phyloP scores from a whole-genome alignment of 2,113 vertebrate species.

The Scopus umbretta region DNA sequence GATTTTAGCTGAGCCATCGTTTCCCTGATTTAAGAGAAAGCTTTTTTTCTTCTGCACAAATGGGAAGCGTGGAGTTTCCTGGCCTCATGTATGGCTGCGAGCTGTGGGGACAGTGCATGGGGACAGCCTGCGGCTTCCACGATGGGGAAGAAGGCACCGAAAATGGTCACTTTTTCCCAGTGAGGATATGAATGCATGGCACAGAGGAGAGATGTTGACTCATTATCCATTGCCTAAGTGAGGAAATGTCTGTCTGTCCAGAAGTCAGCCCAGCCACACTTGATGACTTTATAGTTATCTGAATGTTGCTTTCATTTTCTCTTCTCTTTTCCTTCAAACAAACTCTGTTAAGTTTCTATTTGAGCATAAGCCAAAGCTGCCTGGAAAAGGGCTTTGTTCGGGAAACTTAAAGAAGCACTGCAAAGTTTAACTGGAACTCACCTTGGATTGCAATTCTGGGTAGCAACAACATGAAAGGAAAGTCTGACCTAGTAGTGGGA shows the following conservation, averaged over 20 bases:
- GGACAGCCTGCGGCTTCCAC: neutral
- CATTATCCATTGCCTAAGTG: neutral
- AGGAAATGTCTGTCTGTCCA: neutral
- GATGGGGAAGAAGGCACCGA: neutral
- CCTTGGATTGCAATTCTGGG: neutral
- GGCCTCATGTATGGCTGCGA: fast-evolving
- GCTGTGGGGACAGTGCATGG: neutral
- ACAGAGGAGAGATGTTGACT: slow-evolving; percentile 27
- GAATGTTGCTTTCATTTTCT: slow-evolving; percentile 53
- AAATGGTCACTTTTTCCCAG: neutral
- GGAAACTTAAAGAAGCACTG: neutral
- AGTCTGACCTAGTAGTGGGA: neutral
- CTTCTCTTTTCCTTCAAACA: slow-evolving; percentile 35
- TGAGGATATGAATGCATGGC: neutral
- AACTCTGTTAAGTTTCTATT: neutral
- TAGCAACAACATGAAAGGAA: neutral
- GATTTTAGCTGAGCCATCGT: neutral
- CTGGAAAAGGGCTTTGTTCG: neutral
- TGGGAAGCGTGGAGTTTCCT: slow-evolving; percentile 26
- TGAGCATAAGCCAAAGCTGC: neutral
- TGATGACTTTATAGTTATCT: neutral
- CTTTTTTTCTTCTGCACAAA: neutral
- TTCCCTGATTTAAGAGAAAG: neutral
- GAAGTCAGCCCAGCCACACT: neutral
- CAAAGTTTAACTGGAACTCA: neutral